A percentile compares a stretch with the other conserved stretches of the same genome.
Conservation (phyloP, 1,140 invertebrate genomes). For the Ips typographus region DNA sequence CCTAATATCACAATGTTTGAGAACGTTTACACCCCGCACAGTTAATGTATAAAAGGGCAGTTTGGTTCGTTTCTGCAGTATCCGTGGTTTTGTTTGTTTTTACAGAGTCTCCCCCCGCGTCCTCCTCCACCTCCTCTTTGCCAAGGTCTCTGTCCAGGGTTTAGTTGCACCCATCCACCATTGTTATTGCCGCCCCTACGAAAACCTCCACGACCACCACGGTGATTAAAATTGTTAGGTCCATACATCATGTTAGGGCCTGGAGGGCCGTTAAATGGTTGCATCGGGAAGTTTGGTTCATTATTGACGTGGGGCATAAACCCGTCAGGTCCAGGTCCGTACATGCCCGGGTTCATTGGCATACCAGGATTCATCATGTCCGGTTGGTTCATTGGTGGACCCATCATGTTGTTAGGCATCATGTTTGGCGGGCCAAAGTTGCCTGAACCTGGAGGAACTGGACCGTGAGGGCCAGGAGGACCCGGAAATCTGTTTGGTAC, state of each 20-base stretch:
- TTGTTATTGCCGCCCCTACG: conserved; percentile 49
- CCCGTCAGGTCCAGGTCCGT: conserved; percentile 39
- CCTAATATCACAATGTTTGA: conserved; percentile 19
- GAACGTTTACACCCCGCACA: conserved; percentile 3
- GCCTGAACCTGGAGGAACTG: conserved; percentile 30
- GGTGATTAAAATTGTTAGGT: conserved; percentile 47
- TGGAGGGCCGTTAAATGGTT: conserved; percentile 38
- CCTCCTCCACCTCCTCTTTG: conserved; percentile 54
- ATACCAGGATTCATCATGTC: conserved; percentile 46
- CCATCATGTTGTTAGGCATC: conserved; percentile 49
- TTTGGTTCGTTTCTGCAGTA: conserved; percentile 75
- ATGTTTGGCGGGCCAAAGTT: conserved; percentile 46
- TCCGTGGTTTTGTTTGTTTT: conserved; percentile 74
- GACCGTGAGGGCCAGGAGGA: conserved; percentile 41
- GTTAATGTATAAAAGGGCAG: conserved; percentile 70
- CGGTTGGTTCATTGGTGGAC: conserved; percentile 42
- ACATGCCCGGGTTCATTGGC: conserved; percentile 41
- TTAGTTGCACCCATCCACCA: conserved; percentile 35
- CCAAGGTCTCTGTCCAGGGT: conserved; percentile 48
- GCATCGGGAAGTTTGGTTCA: conserved; percentile 39
- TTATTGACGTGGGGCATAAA: conserved; percentile 42
- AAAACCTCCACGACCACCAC: conserved; percentile 43
- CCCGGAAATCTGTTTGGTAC: conserved; percentile 49
- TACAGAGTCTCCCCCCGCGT: conserved; percentile 63
- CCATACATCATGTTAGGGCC: conserved; percentile 44